Evolutionary conservation across 1,140 invertebrate genomes (phyloP), one percentile per base, ranked within the genome.

Genomic region (Megathymus violae): DNA sequence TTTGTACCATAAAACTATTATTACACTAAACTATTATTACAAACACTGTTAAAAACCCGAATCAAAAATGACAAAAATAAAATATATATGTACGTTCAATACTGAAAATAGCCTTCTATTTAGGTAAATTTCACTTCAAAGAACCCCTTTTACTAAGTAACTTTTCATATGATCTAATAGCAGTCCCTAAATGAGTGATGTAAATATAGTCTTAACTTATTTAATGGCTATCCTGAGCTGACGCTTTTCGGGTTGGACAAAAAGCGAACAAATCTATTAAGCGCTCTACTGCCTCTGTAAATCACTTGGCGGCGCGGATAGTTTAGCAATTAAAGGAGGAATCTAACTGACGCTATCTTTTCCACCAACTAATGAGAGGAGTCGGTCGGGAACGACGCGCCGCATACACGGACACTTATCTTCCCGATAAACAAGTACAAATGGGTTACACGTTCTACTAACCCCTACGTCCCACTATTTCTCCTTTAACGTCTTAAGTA

Each of bases 381-480:
- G 74, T 75, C 64, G 67, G 51, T 47, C 69, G 71, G 61, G 69
- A 70, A 64, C 62, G 74, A 68, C 80, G 73, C 43, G 77, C 71
- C 75, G 75, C 74, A 76, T 76, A 77, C 77, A 61, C 52, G 72
- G 73, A 78, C 76, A 75, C 73, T 81, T 81, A 84, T 85, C 78
- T 80, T 54, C 64, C 64, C 71, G 82, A 88, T 85, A 88, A 86
- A 85, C 75, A 79, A 84, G 71, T 84, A 85, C 81, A 82, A 85
- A 88, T 85, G 78, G 81, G 78, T 77, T 76, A 81, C 82, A 80
- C 71, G 69, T 78, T 81, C 67, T 75, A 78, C 76, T 69, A 76
- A 78, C 76, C 77, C 73, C 65, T 70, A 67, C 62, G 67, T 60
- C 66, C 56, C 69, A 74, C 72, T 78, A 80, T 78, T 78, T 78